A percentile compares a stretch with the other conserved stretches of the same genome.
phyloP scores from a whole-genome alignment of 1,140 invertebrate genomes.

The Drosophila kohkoa region DNA sequence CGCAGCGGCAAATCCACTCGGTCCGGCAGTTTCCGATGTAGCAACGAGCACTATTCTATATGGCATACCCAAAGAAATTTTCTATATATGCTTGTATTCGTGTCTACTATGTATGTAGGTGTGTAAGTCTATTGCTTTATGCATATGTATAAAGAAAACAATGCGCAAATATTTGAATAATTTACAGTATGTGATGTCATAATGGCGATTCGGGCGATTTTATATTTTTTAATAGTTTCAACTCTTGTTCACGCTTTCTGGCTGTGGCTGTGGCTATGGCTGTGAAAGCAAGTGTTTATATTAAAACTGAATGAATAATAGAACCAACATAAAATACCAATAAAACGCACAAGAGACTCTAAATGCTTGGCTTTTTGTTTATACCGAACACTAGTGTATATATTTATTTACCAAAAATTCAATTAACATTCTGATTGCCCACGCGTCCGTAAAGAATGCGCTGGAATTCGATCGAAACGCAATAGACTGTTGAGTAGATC shows the following conservation, averaged over 20 bases:
- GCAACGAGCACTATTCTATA: slow-evolving; percentile 40
- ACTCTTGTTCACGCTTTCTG: slow-evolving; percentile 63
- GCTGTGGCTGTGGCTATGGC: slow-evolving; percentile 6
- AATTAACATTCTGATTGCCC: slow-evolving; percentile 28
- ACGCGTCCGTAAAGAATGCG: slow-evolving; percentile 1
- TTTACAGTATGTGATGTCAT: slow-evolving; percentile 80
- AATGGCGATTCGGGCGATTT: slow-evolving; percentile 39
- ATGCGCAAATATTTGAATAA: slow-evolving; percentile 70
- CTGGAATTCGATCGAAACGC: neutral
- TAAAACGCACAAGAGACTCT: neutral
- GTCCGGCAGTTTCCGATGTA: slow-evolving; percentile 32
- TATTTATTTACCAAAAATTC: neutral
- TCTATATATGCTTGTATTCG: neutral
- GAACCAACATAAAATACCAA: slow-evolving; percentile 12
- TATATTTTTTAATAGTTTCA: slow-evolving; percentile 42
- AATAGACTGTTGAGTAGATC: neutral
- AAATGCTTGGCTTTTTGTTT: neutral
- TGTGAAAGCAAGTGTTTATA: slow-evolving; percentile 34
- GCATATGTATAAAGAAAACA: slow-evolving; percentile 53
- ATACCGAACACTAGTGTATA: neutral
- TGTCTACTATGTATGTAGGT: slow-evolving; percentile 3
- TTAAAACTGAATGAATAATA: slow-evolving; percentile 30
- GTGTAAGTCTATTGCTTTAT: slow-evolving; percentile 25
- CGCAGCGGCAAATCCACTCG: slow-evolving; percentile 33
- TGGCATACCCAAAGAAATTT: slow-evolving; percentile 46